These are phyloP conservation scores for Dynastes grantii DNA, from an alignment of 2,888 invertebrate genomes.

Conservation along the genomic window DNA sequence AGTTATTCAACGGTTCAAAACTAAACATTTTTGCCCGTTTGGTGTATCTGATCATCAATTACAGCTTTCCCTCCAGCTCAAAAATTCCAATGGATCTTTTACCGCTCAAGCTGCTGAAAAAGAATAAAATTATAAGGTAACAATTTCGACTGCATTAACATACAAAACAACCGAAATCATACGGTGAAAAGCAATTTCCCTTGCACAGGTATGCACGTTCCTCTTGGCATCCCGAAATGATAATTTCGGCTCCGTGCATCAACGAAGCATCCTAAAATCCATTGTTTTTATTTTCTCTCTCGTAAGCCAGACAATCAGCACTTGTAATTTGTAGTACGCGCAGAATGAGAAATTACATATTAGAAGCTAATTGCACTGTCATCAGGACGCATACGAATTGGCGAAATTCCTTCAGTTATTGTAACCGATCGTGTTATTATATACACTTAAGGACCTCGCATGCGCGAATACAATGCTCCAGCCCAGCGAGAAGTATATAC, in stretches of 20 bases:
- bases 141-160: conserved; percentile 31
- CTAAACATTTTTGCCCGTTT: background rate
- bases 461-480: conserved; percentile 40
- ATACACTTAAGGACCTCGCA: conserved; percentile 44
- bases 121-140: conserved; percentile 15
- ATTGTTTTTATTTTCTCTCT: conserved; percentile 39
- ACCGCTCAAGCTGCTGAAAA: background rate
- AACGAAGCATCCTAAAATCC: conserved; percentile 23
- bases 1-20: no score
- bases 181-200: background rate
- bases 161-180: conserved; percentile 18
- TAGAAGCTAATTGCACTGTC: conserved; percentile 40
- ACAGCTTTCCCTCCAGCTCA: background rate
- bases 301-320: conserved; percentile 13
- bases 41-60: background rate
- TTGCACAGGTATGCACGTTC: conserved; percentile 1
- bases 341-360: conserved; percentile 38
- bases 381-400: conserved; percentile 37
- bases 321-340: conserved; percentile 12
- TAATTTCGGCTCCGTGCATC: conserved; percentile 9
- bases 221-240: conserved; percentile 28
- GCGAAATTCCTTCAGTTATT: conserved; percentile 39
- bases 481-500: conserved; percentile 47
- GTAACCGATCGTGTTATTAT: conserved; percentile 48
- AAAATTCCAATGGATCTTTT: background rate